Conservation (phyloP, 1,140 invertebrate genomes). For the Ceratina calcarata region DNA sequence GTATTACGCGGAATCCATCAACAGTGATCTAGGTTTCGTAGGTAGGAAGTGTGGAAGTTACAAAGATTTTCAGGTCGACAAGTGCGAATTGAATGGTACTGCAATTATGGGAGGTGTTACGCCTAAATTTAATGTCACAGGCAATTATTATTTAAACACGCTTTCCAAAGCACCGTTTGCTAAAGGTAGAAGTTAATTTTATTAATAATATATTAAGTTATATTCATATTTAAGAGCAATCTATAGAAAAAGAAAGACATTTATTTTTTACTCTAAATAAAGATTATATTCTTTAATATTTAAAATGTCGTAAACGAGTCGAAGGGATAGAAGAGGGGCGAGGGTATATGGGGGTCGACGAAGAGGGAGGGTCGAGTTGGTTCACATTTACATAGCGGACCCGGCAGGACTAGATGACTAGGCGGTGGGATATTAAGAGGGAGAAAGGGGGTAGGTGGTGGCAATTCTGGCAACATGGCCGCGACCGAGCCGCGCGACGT, state of each 20-base stretch:
- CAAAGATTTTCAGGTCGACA: constrained; percentile 26
- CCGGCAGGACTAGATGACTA: constrained; percentile 80
- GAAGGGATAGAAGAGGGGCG: constrained; percentile 59
- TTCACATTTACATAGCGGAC: constrained; percentile 80
- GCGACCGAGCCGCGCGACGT: constrained; percentile 72
- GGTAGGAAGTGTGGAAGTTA: constrained; percentile 54
- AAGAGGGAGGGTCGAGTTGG: constrained; percentile 68
- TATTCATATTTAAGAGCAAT: too few species aligned
- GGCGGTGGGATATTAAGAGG: constrained; percentile 78
- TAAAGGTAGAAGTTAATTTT: constrained; percentile 37
- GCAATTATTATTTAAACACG: constrained; percentile 60
- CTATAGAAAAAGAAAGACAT: too few species aligned
- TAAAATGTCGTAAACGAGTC: constrained; percentile 22
- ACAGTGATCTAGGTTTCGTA: constrained; percentile 57
- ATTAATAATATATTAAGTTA: constrained; percentile 10
- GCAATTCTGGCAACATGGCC: constrained; percentile 81
- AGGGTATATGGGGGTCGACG: constrained; percentile 60
- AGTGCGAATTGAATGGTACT: constrained; percentile 25
- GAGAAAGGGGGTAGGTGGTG: constrained; percentile 76
- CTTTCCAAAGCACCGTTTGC: constrained; percentile 58
- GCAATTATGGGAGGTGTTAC: constrained; percentile 64
- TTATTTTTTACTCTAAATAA: too few species aligned
- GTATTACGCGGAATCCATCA: constrained; percentile 73
- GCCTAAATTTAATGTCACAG: constrained; percentile 25
- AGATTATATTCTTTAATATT: too few species aligned